Conservation (phyloP, 37 sponge, comb jelly and placozoan species). For the Lycopodina hypogea region DNA sequence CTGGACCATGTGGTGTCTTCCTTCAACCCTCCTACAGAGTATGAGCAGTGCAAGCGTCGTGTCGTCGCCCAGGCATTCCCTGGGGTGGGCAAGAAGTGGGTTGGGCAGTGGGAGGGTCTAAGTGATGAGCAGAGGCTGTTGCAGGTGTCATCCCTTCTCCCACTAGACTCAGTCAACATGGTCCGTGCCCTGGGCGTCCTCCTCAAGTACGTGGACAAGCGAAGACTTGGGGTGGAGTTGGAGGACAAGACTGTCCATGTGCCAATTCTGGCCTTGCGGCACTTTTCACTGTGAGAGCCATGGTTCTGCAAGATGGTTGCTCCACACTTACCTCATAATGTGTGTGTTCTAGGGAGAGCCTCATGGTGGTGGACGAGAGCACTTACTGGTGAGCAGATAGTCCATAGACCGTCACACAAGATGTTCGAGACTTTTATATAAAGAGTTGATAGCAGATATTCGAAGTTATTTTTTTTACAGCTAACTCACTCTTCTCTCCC, state of each 20-base stretch:
- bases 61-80: conserved; percentile 52
- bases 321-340: neutral
- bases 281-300: conserved; percentile 73
- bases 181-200: conserved; percentile 82
- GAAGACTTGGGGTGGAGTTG: conserved; percentile 82
- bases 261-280: conserved; percentile 75
- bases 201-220: conserved; percentile 88
- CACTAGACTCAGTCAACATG: conserved; percentile 55
- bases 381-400: conserved; percentile 44
- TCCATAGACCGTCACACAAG: no score
- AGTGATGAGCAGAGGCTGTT: conserved; percentile 60
- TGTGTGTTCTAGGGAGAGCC: conserved; percentile 49
- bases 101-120: conserved; percentile 13
- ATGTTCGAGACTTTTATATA: no score
- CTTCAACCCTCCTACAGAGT: neutral
- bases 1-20: no score
- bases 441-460: no score
- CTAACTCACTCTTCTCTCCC: neutral
- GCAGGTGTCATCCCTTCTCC: conserved; percentile 65
- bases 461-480: no score
- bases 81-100: conserved; percentile 50
- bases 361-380: conserved; percentile 69
- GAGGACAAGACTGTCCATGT: conserved; percentile 68
- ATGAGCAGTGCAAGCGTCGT: conserved; percentile 62
- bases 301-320: neutral